Evolutionary conservation across 2,797 vertebrate genomes (phyloP).

Genomic region (Squalus acanthias): DNA sequence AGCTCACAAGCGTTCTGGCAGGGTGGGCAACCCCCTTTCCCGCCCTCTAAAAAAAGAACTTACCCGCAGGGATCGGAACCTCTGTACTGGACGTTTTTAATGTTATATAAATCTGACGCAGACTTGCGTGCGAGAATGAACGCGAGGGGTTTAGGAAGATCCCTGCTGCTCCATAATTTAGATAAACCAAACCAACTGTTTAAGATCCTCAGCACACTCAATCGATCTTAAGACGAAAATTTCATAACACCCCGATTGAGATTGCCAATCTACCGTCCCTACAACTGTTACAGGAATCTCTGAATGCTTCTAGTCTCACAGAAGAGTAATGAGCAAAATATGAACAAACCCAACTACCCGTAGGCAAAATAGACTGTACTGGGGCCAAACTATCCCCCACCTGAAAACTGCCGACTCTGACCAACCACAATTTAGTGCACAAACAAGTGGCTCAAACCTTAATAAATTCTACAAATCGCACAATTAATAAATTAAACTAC

Average conservation of each 20-base stretch:
- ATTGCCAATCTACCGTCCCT: not conserved
- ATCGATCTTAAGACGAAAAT: not conserved
- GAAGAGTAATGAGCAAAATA: not conserved
- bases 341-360: not conserved
- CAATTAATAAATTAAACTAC: not conserved
- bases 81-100: not conserved
- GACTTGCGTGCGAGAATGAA: not conserved
- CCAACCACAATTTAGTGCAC: not conserved
- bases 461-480: not conserved
- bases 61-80: slow-evolving; percentile 54
- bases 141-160: not conserved
- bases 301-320: too few species aligned
- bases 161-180: slow-evolving; percentile 21
- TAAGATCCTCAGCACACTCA: not conserved
- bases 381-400: not conserved
- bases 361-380: not conserved
- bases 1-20: not conserved
- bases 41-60: not conserved
- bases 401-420: not conserved
- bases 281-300: not conserved
- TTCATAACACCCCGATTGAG: not conserved
- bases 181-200: not conserved
- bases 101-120: not conserved
- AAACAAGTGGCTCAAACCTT: not conserved
- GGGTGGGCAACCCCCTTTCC: not conserved